Evolutionary conservation across 2,888 invertebrate species (phyloP), one percentile per base, ranked within the genome.

Genomic region (Cancer borealis): DNA sequence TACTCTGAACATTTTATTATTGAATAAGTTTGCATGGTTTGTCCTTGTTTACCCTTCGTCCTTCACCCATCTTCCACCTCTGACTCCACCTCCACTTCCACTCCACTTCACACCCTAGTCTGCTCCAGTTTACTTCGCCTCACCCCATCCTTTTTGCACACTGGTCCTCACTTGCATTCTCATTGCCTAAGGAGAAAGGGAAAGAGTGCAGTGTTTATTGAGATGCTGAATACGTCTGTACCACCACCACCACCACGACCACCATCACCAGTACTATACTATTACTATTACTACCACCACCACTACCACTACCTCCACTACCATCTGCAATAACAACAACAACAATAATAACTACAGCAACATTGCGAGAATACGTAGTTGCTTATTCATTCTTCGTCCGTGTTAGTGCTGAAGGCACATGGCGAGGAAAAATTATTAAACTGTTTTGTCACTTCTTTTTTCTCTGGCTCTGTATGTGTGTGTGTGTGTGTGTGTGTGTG

Each of bases 401-500:
- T 21, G n/a, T n/a, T 66, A 5, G 1, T 66, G 66, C 2, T 14
- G 21, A 21, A 10, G 17, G 14, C 2, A 66, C 6, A 21, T n/a
- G 14, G 3, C 3, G 60, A 17, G 1, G n/a, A 21, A 66, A 21
- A 66, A 66, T 66, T 66, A 66, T 66, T 66, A n/a, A 66, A 66
- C 17, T 66, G n/a, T 66, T 66, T 66, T 66, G n/a, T n/a, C 2
- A 14, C 2, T 5, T 66, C n/a, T 66, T 66, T 5, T 66, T n/a
- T n/a, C 66, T 66, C 66, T 66, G 4, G 17, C 4, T 21, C 17
- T 21, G 14, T 66, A 5, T 66, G 21, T n/a, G 66, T 66, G 17
- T 66, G 46, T 39, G 46, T 87, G 87, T 87, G 46, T 87, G 46
- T 87, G 45, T 87, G 87, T 87, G 45, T 87, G 45, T 87, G 45